A percentile compares a stretch with the other conserved stretches of the same genome.
These are phyloP conservation scores for Danaus melanippus DNA, from an alignment of 1,140 invertebrate species.

Conservation along the genomic window DNA sequence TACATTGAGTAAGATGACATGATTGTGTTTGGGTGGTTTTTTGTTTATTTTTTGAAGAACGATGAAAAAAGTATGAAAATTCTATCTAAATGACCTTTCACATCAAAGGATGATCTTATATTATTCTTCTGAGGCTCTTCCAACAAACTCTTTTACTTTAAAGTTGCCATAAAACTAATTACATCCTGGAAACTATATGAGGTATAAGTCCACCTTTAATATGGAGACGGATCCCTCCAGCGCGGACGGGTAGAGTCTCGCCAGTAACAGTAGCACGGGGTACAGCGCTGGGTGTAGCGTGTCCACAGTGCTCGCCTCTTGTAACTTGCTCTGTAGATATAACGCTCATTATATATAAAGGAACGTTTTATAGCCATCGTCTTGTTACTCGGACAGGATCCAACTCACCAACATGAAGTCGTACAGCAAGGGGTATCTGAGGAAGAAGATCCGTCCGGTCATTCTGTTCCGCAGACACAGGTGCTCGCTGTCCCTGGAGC, in stretches of 20 bases:
- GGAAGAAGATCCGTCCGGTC: conserved; percentile 87
- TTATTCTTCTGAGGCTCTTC: too few species aligned
- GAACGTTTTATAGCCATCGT: background rate
- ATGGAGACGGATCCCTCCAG: conserved; percentile 78
- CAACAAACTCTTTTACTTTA: too few species aligned
- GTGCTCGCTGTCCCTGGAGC: conserved; percentile 81
- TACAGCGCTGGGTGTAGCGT: conserved; percentile 73
- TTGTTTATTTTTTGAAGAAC: too few species aligned
- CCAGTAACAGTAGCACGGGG: conserved; percentile 85
- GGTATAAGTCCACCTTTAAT: conserved; percentile 72
- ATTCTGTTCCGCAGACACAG: conserved; percentile 83
- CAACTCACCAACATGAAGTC: conserved; percentile 81
- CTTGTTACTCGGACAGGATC: conserved; percentile 35
- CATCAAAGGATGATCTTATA: too few species aligned
- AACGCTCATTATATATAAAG: background rate
- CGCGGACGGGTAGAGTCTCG: conserved; percentile 83
- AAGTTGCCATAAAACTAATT: background rate
- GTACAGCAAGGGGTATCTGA: conserved; percentile 84
- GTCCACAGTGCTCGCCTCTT: conserved; percentile 44
- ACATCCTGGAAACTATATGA: background rate
- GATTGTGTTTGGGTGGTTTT: too few species aligned
- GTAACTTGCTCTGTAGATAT: conserved; percentile 34
- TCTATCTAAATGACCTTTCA: too few species aligned
- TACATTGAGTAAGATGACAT: too few species aligned
- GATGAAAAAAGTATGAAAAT: too few species aligned